phyloP scores from a whole-genome alignment of 2,113 vertebrate genomes.

The Cinclus mexicanus region DNA sequence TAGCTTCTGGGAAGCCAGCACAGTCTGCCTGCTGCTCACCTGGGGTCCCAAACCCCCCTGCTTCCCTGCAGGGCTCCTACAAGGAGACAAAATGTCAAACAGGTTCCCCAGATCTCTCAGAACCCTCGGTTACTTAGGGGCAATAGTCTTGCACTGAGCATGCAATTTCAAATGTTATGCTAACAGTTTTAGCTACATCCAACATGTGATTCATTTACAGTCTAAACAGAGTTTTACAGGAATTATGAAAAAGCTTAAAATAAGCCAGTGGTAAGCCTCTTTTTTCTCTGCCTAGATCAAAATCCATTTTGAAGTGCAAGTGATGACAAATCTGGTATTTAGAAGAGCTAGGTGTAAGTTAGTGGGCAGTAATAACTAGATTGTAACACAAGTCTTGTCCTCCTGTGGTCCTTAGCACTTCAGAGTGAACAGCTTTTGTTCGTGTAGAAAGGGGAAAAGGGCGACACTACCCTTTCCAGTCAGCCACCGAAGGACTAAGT shows the following conservation, averaged over 20 bases:
- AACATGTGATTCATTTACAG: background rate
- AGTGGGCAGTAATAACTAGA: background rate
- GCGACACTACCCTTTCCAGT: background rate
- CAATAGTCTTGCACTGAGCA: background rate
- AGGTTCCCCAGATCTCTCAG: background rate
- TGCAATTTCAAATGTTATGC: background rate
- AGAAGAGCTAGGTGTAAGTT: background rate
- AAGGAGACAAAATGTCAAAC: background rate
- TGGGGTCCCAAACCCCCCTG: background rate
- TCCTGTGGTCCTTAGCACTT: background rate
- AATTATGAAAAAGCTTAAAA: background rate
- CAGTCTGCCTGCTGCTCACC: background rate
- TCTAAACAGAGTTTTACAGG: background rate
- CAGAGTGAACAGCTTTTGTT: background rate
- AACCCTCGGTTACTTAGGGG: fast-evolving
- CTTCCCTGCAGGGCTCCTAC: background rate
- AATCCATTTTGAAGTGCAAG: background rate
- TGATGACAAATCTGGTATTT: background rate
- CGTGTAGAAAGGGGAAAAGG: background rate
- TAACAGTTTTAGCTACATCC: background rate
- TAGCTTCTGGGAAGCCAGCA: background rate
- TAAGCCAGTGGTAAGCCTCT: background rate
- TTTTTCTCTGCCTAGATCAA: background rate
- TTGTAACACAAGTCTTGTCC: background rate
- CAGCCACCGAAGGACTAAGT: background rate